Percentiles rank a stretch among this genome's conserved stretches.
These are phyloP conservation scores for Heliconius charithonia DNA, from an alignment of 2,888 invertebrate species.

Conservation along the genomic window DNA sequence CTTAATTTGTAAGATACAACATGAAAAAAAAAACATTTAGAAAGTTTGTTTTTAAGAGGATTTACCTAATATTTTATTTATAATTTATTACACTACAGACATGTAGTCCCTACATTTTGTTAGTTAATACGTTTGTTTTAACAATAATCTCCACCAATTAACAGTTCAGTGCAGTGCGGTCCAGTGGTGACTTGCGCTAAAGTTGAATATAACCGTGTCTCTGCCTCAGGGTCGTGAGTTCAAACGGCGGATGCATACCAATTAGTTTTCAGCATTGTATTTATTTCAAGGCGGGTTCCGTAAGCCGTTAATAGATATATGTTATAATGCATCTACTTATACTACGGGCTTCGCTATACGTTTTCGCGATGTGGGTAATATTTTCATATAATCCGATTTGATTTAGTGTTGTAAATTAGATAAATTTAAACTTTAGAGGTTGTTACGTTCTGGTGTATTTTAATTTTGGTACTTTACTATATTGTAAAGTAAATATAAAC, in stretches of 20 bases:
- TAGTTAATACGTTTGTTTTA: too few species aligned
- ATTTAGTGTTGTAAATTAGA: constrained; percentile 5
- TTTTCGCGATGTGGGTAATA: constrained; percentile 20
- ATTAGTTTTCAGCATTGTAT: constrained; percentile 53
- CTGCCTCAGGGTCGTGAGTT: constrained; percentile 61
- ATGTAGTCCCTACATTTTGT: too few species aligned
- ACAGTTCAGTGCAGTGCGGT: background rate
- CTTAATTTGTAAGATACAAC: too few species aligned
- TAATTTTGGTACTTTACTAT: background rate
- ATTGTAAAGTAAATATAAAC: too few species aligned
- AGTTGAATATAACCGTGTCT: constrained; percentile 45
- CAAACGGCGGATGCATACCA: constrained; percentile 53
- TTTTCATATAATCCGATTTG: constrained; percentile 9
- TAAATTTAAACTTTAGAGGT: background rate
- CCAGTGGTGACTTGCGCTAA: constrained; percentile 11
- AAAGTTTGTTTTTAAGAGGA: too few species aligned
- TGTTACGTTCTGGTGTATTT: background rate
- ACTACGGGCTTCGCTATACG: constrained; percentile 23
- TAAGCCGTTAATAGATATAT: constrained; percentile 46
- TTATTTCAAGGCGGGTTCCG: constrained; percentile 47
- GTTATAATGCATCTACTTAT: constrained; percentile 19
- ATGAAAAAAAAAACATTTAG: too few species aligned
- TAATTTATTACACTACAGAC: too few species aligned
- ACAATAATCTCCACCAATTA: constrained; percentile 12
- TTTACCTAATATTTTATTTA: too few species aligned